Base-by-base conservation (phyloP, 2,113 vertebrate species). In the Gila orcuttii region DNA sequence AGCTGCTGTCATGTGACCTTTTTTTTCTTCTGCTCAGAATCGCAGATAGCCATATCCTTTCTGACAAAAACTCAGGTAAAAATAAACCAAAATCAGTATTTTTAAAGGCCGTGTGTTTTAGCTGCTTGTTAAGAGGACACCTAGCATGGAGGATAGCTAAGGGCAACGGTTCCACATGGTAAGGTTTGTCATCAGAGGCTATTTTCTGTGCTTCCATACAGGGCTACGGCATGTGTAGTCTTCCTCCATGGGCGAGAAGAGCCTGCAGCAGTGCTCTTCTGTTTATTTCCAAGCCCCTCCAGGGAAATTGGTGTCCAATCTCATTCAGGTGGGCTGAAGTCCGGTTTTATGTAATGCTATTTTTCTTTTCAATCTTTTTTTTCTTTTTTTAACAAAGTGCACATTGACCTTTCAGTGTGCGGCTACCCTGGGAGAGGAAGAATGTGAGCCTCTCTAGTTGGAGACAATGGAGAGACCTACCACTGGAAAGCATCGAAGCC, bases 321-420 rank as follows among this genome's bases (percentile, higher is more conserved):
- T 79, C 82, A 79, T 84, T 88, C 82, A 79, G 85, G 83, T 84
- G 68, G 62, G 9, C 80, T 45, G 15, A 52, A 88, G 79, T 52
- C 86, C 28, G 9, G 62, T 69, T 82, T 82, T 69, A 69, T 82
- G 79, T 36, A 82, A 82, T 15, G 68, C 82, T 86, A 15, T 84
- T 83, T 77, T 80, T 75, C 73, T 75, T 69, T 79, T 71, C 79
- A 52, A 55, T n/a, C 25, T 47, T 81, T 55, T 88, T 86, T 88
- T 86, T 23, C 0, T 52, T 90, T 88, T 88, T 79, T 74, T 88
- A 79, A 85, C 87, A 92, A 91, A 93, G 91, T 91, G 92, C 89
- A 87, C 73, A 47, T 85, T 93, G 93, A 94, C 93, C 93, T 94
- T 93, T 94, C 87, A 82, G 69, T 69, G 82, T 31, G 89, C 73